These are phyloP conservation scores for Jordanella pulchra DNA, from an alignment of 2,797 vertebrate species.

Conservation along the genomic window DNA sequence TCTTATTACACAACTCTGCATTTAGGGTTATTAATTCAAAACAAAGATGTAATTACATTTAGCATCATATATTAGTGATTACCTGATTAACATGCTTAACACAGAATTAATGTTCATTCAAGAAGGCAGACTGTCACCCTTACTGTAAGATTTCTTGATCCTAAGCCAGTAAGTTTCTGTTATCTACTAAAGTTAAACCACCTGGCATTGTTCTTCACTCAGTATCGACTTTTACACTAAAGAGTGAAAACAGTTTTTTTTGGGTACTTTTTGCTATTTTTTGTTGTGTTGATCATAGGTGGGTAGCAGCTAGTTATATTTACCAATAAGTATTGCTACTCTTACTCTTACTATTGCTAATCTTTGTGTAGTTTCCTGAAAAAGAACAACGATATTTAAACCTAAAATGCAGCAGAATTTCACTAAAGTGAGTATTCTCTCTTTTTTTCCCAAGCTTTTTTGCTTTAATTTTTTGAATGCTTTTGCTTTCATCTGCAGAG, in stretches of 20 bases:
- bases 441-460: too few relatives aligned
- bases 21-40: background rate
- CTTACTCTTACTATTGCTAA: too few relatives aligned
- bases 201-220: background rate
- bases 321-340: too few relatives aligned
- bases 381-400: too few relatives aligned
- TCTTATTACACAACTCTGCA: background rate
- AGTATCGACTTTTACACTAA: background rate
- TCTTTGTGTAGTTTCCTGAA: too few relatives aligned
- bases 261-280: background rate
- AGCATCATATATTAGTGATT: background rate
- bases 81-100: background rate
- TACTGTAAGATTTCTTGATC: background rate
- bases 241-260: background rate
- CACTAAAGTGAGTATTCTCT: too few relatives aligned
- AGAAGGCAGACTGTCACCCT: background rate
- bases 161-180: too few relatives aligned
- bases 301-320: too few relatives aligned
- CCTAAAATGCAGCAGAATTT: too few relatives aligned
- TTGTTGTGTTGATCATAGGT: too few relatives aligned
- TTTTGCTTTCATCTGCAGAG: too few relatives aligned
- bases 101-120: background rate
- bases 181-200: background rate
- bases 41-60: background rate
- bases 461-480: too few relatives aligned